Base-by-base conservation (phyloP, 1,140 invertebrate species). In the Galleria mellonella region DNA sequence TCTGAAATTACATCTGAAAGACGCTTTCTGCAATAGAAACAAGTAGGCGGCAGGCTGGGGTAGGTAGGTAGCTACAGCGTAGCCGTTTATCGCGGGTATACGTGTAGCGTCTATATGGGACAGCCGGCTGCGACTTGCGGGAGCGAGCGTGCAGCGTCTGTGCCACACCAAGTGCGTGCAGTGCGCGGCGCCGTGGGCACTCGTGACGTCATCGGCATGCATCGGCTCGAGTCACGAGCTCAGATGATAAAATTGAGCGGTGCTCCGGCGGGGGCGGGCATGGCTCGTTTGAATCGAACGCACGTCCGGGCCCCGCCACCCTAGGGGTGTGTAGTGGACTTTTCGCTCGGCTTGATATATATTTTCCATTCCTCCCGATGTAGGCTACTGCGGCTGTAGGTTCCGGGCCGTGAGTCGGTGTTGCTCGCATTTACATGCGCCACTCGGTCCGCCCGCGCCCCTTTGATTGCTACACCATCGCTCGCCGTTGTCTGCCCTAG, bases 201-300 rank as follows among this genome's bases (percentile, higher is more conserved):
- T 23, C n/a, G 29, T 9, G 30, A 42, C 32, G 39, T 39, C 64
- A 35, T 72, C 65, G 27, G 60, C 51, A 32, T 59, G 55, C 59
- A 62, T 39, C 44, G 38, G 31, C 68, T 84, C 78, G 62, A 78
- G 82, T 23, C 61, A 70, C 77, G 42, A 46, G 45, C 32, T 48
- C 15, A 36, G 38, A 65, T 65, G 70, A 58, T 65, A 62, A 65
- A 65, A 63, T 60, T 43, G 65, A 88, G 86, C 17, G 17, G 17
- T 35, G 86, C 45, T 75, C 56, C 68, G 72, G 46, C 55, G 52
- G 72, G 62, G 67, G 66, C 55, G 67, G 66, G 61, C 50, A 59
- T 55, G 67, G 71, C 72, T 82, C 73, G 72, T 77, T 82, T 72
- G 66, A 77, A 79, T 75, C 77, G 77, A 73, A 79, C 72, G 75